Evolutionary conservation across 2,888 invertebrate species (phyloP).

Genomic region (Drosophila mettleri): DNA sequence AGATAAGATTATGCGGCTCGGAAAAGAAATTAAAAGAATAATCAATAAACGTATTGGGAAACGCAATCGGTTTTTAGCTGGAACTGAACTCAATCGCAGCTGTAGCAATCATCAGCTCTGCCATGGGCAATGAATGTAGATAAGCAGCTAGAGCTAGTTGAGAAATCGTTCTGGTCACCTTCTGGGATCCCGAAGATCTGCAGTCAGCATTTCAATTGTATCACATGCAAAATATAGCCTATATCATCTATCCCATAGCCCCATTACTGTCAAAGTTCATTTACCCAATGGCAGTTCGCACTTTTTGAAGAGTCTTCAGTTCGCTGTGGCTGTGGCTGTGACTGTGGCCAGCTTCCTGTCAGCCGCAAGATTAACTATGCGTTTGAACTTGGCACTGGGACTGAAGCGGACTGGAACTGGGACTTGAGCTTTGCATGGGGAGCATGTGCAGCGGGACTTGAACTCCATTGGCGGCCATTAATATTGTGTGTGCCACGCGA

Average conservation of each 20-base stretch:
- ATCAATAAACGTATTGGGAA: slow-evolving; percentile 7
- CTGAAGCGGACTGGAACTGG: not conserved
- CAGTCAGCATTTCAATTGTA: not conserved
- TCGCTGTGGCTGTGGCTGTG: not conserved
- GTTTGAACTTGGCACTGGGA: slow-evolving; percentile 41
- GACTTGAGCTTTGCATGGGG: slow-evolving; percentile 3
- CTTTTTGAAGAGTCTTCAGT: slow-evolving; percentile 38
- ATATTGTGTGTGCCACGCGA: slow-evolving; percentile 70
- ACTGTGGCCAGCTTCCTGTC: slow-evolving; percentile 66
- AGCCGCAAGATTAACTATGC: slow-evolving; percentile 66
- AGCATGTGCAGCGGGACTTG: slow-evolving; percentile 43
- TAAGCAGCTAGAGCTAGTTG: not conserved
- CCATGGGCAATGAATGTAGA: not conserved
- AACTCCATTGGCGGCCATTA: slow-evolving; percentile 75
- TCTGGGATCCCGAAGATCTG: too few relatives aligned
- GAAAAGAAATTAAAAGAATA: slow-evolving; percentile 8
- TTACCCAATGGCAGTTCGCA: slow-evolving; percentile 59
- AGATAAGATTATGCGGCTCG: slow-evolving; percentile 41
- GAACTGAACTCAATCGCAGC: not conserved
- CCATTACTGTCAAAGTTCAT: slow-evolving; percentile 73
- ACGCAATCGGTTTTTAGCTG: slow-evolving; percentile 1
- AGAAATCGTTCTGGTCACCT: too few relatives aligned
- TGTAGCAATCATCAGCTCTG: slow-evolving; percentile 7
- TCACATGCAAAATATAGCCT: slow-evolving; percentile 2
- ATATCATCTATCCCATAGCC: slow-evolving; percentile 37